Conservation (phyloP, 2,113 vertebrate species). For the Lycocorax pyrrhopterus region DNA sequence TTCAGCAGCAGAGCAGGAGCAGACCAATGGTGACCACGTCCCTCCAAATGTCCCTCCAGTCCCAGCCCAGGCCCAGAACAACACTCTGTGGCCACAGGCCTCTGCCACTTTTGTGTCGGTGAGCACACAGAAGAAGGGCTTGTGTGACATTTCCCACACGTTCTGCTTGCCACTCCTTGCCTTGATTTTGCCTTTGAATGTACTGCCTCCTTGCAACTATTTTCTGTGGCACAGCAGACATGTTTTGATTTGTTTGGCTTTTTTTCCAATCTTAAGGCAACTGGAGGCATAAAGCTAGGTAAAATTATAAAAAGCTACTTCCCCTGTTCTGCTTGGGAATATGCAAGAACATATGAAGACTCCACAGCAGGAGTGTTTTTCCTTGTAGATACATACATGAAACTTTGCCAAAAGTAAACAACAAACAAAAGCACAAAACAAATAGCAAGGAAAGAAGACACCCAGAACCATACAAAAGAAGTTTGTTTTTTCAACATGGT, state of each 20-base stretch:
- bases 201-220: neutral
- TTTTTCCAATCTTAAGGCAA: neutral
- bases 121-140: neutral
- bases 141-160: accelerated
- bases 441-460: neutral
- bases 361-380: neutral
- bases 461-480: neutral
- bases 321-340: neutral
- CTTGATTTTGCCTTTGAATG: neutral
- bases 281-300: neutral
- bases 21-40: accelerated
- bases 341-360: neutral
- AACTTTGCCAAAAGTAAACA: neutral
- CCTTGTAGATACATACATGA: neutral
- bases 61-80: accelerated
- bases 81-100: accelerated
- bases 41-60: accelerated
- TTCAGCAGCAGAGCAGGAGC: neutral
- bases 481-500: neutral
- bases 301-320: neutral
- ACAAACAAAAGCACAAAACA: neutral
- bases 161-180: neutral
- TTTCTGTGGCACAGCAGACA: neutral
- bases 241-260: accelerated
- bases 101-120: accelerated